These are phyloP conservation scores for Himalopsyche kuldschensis DNA, from an alignment of 2,888 invertebrate genomes.

Conservation along the genomic window DNA sequence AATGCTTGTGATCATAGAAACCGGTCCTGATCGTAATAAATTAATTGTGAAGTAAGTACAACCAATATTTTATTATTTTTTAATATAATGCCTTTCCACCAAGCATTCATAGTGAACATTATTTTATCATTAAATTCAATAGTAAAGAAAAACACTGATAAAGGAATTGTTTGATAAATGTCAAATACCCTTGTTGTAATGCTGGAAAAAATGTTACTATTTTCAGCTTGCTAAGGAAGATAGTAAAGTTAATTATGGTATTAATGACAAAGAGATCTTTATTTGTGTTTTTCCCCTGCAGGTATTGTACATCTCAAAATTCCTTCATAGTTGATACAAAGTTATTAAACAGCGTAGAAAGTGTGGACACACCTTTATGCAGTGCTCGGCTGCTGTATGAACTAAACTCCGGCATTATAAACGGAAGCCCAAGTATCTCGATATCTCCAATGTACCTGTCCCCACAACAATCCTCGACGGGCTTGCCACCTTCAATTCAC, in stretches of 20 bases:
- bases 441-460: constrained; percentile 29
- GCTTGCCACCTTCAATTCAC: constrained; percentile 6
- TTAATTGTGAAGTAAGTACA: too few relatives aligned
- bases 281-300: constrained; percentile 45
- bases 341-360: constrained; percentile 66
- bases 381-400: constrained; percentile 70
- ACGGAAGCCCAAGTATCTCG: constrained; percentile 3
- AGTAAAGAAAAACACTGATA: too few relatives aligned
- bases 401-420: constrained; percentile 42
- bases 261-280: neutral
- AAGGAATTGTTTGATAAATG: too few relatives aligned
- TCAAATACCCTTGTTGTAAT: too few relatives aligned
- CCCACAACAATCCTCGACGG: constrained; percentile 20
- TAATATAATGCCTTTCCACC: too few relatives aligned
- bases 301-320: constrained; percentile 61
- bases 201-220: too few relatives aligned
- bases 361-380: constrained; percentile 74
- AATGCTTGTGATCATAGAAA: too few relatives aligned
- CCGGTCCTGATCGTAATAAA: too few relatives aligned
- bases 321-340: constrained; percentile 65
- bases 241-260: neutral
- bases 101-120: too few relatives aligned
- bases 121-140: too few relatives aligned
- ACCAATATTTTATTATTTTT: too few relatives aligned
- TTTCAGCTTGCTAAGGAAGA: too few relatives aligned